Evolutionary conservation across 2,797 vertebrate genomes (phyloP).

Genomic region (Linurgus olivaceus): DNA sequence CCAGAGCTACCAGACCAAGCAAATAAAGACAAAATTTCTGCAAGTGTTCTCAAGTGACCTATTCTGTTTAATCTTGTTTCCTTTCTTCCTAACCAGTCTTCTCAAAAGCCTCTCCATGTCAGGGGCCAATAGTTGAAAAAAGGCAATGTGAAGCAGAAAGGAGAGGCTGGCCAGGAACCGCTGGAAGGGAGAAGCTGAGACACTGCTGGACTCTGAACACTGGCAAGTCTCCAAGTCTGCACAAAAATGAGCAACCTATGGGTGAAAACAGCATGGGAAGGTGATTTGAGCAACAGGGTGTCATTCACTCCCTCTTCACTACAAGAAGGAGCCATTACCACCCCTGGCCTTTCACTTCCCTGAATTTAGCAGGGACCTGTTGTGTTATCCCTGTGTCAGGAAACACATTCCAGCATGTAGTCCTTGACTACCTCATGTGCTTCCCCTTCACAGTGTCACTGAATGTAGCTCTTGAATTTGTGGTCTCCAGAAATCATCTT

Average conservation of each 20-base stretch:
- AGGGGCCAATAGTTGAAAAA: not conserved
- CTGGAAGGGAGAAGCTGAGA: not conserved
- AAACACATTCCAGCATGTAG: not conserved
- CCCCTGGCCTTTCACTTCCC: not conserved
- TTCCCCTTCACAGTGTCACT: not conserved
- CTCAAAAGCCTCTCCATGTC: not conserved
- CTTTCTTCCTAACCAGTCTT: constrained; percentile 13
- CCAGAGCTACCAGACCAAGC: constrained; percentile 14
- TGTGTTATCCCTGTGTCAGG: not conserved
- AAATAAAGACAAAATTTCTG: constrained; percentile 23
- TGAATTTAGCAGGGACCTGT: not conserved
- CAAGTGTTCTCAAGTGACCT: constrained; percentile 13
- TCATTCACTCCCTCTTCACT: not conserved
- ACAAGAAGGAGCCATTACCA: not conserved
- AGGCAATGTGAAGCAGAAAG: not conserved
- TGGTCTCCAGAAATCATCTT: not conserved
- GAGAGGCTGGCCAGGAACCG: not conserved
- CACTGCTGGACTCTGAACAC: not conserved
- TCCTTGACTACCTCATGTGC: fast-evolving
- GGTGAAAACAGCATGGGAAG: not conserved
- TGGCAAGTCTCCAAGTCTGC: fast-evolving
- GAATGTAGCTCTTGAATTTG: not conserved
- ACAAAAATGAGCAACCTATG: not conserved
- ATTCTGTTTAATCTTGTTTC: constrained; percentile 14
- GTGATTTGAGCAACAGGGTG: not conserved